These are phyloP conservation scores for Psilopogon haemacephalus DNA, from an alignment of 2,113 vertebrate species.

Conservation along the genomic window DNA sequence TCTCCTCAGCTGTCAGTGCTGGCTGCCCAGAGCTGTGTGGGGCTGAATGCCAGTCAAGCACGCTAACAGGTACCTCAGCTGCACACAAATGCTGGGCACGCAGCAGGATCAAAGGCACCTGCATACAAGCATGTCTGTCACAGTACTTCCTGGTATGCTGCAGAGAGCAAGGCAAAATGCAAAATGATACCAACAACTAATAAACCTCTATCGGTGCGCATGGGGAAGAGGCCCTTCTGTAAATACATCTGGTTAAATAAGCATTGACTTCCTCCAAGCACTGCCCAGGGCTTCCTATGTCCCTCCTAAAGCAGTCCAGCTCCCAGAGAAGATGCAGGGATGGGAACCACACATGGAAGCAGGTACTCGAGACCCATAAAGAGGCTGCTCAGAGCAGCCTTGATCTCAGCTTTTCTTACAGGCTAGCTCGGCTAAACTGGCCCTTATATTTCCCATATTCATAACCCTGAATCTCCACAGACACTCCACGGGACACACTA, in stretches of 20 bases:
- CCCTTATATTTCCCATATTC: not conserved
- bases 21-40: not conserved
- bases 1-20: not conserved
- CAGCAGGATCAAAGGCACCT: not conserved
- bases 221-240: not conserved
- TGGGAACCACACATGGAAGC: not conserved
- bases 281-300: not conserved
- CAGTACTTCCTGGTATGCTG: not conserved
- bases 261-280: not conserved
- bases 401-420: not conserved
- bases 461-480: not conserved
- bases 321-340: not conserved
- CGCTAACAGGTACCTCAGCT: not conserved
- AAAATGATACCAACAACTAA: not conserved
- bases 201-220: fast-evolving
- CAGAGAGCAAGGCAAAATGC: not conserved
- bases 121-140: fast-evolving
- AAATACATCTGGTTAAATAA: not conserved
- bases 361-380: not conserved
- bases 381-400: not conserved
- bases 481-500: not conserved
- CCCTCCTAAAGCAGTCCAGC: not conserved
- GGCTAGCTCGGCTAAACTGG: not conserved
- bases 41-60: not conserved
- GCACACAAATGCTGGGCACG: fast-evolving